Conservation (phyloP, 2,113 vertebrate genomes). For the Brienomyrus longianalis region DNA sequence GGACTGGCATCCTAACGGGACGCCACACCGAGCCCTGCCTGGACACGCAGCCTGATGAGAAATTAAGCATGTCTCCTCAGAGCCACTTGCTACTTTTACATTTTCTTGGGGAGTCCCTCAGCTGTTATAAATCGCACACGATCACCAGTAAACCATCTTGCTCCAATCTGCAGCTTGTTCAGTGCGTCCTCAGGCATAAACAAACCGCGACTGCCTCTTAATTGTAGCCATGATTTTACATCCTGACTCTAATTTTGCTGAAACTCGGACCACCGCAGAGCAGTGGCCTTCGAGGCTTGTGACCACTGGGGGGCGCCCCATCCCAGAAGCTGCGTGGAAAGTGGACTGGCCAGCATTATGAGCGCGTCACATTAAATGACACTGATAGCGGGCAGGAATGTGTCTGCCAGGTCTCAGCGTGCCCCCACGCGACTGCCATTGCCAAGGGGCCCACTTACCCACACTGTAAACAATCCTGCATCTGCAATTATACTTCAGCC, state of each 20-base stretch:
- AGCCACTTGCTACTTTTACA: constrained; percentile 42
- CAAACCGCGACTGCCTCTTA: constrained; percentile 34
- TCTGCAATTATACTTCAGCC: not conserved
- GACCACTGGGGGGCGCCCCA: not conserved
- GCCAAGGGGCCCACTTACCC: not conserved
- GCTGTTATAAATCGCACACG: constrained; percentile 5
- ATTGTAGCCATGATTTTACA: constrained; percentile 45
- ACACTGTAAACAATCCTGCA: not conserved
- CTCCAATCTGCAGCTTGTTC: constrained; percentile 29
- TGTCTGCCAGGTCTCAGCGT: not conserved
- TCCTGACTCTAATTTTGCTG: constrained; percentile 43
- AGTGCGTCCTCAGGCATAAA: constrained; percentile 39
- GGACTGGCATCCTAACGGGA: not conserved
- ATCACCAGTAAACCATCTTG: constrained; percentile 34
- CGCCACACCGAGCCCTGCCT: not conserved
- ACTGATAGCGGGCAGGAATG: not conserved
- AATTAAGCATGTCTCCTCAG: constrained; percentile 44
- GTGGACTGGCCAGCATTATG: not conserved
- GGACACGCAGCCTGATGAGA: constrained; percentile 25
- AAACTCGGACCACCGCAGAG: constrained; percentile 27
- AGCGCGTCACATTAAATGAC: not conserved
- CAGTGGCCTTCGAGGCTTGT: not conserved
- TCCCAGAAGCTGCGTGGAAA: not conserved
- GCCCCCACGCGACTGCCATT: not conserved
- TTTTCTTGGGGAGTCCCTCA: constrained; percentile 27